These are phyloP conservation scores for Myotis findleyi DNA, from an alignment of 2,797 vertebrate genomes.

Conservation along the genomic window DNA sequence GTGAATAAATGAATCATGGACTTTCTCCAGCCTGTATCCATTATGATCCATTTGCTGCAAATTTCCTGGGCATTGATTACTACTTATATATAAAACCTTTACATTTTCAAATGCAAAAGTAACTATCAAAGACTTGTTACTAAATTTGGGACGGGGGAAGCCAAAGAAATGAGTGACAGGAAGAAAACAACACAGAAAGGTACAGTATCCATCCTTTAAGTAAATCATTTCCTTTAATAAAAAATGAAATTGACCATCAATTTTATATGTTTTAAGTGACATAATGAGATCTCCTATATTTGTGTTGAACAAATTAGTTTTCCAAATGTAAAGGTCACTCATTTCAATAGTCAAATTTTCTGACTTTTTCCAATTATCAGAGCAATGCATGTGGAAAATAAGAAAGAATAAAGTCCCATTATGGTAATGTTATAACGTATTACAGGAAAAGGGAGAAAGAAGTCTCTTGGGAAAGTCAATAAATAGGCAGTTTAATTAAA, in stretches of 20 bases:
- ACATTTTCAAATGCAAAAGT: slow-evolving; percentile 41
- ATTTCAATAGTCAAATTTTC: slow-evolving; percentile 38
- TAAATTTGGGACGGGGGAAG: not conserved
- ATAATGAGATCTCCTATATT: not conserved
- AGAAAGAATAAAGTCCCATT: slow-evolving; percentile 55
- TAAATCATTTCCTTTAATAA: slow-evolving; percentile 42
- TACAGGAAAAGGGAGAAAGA: slow-evolving; percentile 45
- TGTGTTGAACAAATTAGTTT: slow-evolving; percentile 58
- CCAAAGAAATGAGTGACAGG: not conserved
- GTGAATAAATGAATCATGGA: not conserved
- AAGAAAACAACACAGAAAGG: slow-evolving; percentile 1
- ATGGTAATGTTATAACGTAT: slow-evolving; percentile 59
- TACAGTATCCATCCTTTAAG: slow-evolving; percentile 1
- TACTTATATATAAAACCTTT: slow-evolving; percentile 1
- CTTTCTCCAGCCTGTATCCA: not conserved
- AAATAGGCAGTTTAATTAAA: slow-evolving; percentile 64
- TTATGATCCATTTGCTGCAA: not conserved
- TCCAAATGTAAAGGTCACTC: slow-evolving; percentile 62
- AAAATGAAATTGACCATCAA: slow-evolving; percentile 43
- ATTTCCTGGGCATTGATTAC: not conserved
- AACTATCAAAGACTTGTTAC: slow-evolving; percentile 14
- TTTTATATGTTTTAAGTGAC: slow-evolving; percentile 18
- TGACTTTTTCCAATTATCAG: slow-evolving; percentile 65
- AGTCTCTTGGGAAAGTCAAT: slow-evolving; percentile 52
- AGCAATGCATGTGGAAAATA: slow-evolving; percentile 70